Evolutionary conservation across 2,888 invertebrate species (phyloP).

Genomic region (Ischnura elegans): DNA sequence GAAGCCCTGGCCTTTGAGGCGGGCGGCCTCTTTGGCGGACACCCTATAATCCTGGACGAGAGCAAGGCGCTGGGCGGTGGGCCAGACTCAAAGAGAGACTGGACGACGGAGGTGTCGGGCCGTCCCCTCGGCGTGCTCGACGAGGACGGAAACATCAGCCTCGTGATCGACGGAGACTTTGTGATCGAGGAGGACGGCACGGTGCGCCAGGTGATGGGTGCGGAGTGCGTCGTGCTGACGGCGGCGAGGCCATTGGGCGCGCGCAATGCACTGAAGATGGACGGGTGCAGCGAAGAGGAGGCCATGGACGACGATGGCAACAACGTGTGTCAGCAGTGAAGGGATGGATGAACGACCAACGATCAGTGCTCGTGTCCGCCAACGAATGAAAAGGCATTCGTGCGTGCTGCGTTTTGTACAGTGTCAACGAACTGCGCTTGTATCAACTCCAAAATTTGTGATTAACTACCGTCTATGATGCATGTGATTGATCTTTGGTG

Average conservation of each 20-base stretch:
- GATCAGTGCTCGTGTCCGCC: no score
- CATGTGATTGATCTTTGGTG: no score
- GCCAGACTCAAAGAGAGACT: background rate
- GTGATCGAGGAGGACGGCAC: background rate
- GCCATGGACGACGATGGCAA: no score
- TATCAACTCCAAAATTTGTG: no score
- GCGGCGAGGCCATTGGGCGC: no score
- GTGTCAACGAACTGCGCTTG: no score
- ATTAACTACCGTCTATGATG: no score
- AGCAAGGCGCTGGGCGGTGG: background rate
- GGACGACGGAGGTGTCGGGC: background rate
- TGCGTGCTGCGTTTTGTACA: no score
- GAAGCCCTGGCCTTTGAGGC: background rate
- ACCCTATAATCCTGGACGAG: background rate
- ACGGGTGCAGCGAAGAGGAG: background rate
- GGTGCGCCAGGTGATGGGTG: constrained; percentile 19
- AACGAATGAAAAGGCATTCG: no score
- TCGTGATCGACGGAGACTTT: background rate
- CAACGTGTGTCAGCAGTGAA: no score
- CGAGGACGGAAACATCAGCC: background rate
- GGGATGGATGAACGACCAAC: no score
- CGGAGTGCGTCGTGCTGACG: background rate
- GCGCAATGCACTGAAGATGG: no score
- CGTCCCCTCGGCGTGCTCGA: background rate
- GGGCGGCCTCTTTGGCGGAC: background rate